These are phyloP conservation scores for Bombus fervidus DNA, from an alignment of 1,140 invertebrate genomes.

Conservation along the genomic window DNA sequence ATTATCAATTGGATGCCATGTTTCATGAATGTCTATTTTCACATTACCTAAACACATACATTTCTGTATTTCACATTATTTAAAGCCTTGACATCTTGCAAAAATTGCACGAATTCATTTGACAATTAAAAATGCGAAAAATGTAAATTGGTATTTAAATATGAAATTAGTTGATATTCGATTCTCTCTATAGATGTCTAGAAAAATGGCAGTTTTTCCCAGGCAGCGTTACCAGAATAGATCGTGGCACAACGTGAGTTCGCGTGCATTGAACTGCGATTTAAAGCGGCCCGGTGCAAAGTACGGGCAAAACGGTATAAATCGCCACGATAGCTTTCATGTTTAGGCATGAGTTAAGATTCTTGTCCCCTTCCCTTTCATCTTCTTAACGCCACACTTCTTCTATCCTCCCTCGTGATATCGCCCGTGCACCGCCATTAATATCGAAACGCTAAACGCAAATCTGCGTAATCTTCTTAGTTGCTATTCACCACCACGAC, in stretches of 20 bases:
- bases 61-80: too few species aligned
- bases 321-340: constrained; percentile 37
- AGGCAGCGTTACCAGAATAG: not conserved
- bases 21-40: not conserved
- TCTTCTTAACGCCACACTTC: constrained; percentile 19
- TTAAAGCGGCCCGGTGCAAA: constrained; percentile 38
- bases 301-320: constrained; percentile 38
- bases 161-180: not conserved
- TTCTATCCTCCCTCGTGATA: constrained; percentile 11
- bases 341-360: constrained; percentile 48
- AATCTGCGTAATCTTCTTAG: constrained; percentile 51
- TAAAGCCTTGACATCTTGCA: too few species aligned
- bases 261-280: constrained; percentile 43
- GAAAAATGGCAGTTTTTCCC: constrained; percentile 5
- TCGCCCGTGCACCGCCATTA: constrained; percentile 28
- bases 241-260: not conserved
- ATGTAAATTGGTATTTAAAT: not conserved
- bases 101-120: not conserved
- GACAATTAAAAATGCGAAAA: not conserved
- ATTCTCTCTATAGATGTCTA: too few species aligned
- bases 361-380: constrained; percentile 26
- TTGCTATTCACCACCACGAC: not conserved
- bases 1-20: not conserved
- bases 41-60: too few species aligned
- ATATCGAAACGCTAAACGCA: constrained; percentile 49